These are phyloP conservation scores for Platycnemis pennipes DNA, from an alignment of 2,888 invertebrate genomes.

Conservation along the genomic window DNA sequence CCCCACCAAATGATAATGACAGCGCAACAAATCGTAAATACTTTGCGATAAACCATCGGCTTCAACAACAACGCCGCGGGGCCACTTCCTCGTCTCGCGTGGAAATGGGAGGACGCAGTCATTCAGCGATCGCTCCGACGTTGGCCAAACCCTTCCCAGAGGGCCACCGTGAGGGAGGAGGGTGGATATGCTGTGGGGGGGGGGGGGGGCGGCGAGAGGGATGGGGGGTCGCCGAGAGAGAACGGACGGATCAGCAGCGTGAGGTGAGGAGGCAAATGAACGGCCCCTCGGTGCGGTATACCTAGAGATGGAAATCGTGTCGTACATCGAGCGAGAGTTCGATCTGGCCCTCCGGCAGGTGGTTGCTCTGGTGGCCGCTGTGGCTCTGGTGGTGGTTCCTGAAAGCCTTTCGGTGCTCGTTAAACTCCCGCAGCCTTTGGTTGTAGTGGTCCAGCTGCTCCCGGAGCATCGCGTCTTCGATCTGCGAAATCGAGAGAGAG, in stretches of 20 bases:
- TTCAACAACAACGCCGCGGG: too few relatives aligned
- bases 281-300: slow-evolving; percentile 30
- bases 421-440: slow-evolving; percentile 92
- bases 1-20: too few relatives aligned
- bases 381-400: slow-evolving; percentile 81
- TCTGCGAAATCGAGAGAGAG: slow-evolving; percentile 75
- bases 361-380: slow-evolving; percentile 51
- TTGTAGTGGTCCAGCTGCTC: slow-evolving; percentile 97
- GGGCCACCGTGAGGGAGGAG: not conserved
- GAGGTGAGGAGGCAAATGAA: not conserved
- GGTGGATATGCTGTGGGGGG: not conserved
- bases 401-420: slow-evolving; percentile 92
- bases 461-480: slow-evolving; percentile 92
- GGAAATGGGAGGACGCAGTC: too few relatives aligned
- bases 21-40: too few relatives aligned
- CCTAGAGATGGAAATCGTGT: not conserved
- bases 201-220: not conserved
- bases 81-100: too few relatives aligned
- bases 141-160: too few relatives aligned
- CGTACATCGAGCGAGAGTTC: slow-evolving; percentile 62
- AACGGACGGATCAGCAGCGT: too few relatives aligned
- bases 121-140: too few relatives aligned
- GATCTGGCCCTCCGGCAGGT: slow-evolving; percentile 48
- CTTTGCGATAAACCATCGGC: too few relatives aligned
- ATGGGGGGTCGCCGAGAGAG: too few relatives aligned